Base-by-base conservation (phyloP, 2,888 invertebrate species). In the Urechis unicinctus region DNA sequence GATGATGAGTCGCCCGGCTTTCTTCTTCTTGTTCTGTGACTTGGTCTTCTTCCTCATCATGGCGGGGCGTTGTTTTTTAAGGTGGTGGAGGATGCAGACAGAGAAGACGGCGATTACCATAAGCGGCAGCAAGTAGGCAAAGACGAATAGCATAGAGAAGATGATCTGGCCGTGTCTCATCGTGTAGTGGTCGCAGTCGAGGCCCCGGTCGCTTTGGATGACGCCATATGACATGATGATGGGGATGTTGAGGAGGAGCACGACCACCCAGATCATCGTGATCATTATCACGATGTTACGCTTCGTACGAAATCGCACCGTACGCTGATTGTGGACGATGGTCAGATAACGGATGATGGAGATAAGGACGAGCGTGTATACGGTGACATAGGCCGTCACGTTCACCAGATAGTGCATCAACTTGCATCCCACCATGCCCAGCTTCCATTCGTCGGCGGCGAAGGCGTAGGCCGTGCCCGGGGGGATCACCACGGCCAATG, bases 341-440 rank as follows among this genome's bases (percentile, higher is more conserved):
- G 61, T 60, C 43, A 60, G 42, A 42, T 60, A 60, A 48, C 60
- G 60, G 25, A 60, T 41, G 42, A 55, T 28, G 28, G 58, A 24
- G 42, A 60, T 56, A 21, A 60, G 56, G 3, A 60, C 58, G 36
- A 60, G 54, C 3, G 60, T 92, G 79, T 91, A 92, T 5, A 93
- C 90, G 65, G 89, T 89, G 53, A 89, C 90, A 72, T 90, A 91
- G 28, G 91, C 91, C 21, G 91, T 90, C 41, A 91, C 90, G 56
- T 90, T 89, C 62, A 90, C 89, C 73, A 91, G 85, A 71, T 91
- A 92, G 77, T 92, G 91, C 21, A 92, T 90, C 26, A 87, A 85
- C 79, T 89, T 88, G 80, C 91, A 91, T 86, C 89, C 89, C 74
- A 85, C 81, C 70, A 88, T 86, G 5, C 91, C 91, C 69, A 92